Evolutionary conservation across 1,140 invertebrate genomes (phyloP), one percentile per base, ranked within the genome.

Genomic region (Tachypleus tridentatus): DNA sequence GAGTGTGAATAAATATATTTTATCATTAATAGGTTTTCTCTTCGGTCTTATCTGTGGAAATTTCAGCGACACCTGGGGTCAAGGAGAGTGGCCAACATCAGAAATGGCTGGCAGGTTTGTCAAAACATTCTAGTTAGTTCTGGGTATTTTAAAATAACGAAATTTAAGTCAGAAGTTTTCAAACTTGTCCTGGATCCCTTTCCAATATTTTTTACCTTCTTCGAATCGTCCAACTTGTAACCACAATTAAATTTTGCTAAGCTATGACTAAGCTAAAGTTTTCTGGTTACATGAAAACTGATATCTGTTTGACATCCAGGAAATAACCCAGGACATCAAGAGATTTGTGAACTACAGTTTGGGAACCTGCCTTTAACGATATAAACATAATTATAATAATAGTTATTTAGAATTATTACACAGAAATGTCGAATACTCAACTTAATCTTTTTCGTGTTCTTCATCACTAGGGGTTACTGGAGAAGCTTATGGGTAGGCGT

Each of bases 41-140:
- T 88, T 88, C 71, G 89, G 89, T 4, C 76, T 91, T 0, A 82
- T 89, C 54, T 77, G 87, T 65, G 86, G 86, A 3, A 83, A 83
- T 3, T 86, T 85, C 3, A 81, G 81, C 57, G 79, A 82, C 50
- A 81, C 83, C 65, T 90, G 87, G 87, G 86, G 86, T 2, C 84
- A 82, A 67, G 82, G 83, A 9, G 82, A 85, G 49, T 91, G 86
- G 86, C 89, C 88, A 0, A 91, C 88, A 0, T 80, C 84, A 64
- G 88, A 91, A 77, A 91, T 91, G 89, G 84, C 86, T 29, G 80
- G 81, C 0, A 84, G 85, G 80, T 86, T 29, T 29, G 29, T 29
- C 29, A 29, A 29, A 29, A 29, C 29, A 29, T 29, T 29, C 29
- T 29, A 29, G 29, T 29, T 29, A 29, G 29, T 29, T 29, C 29